These are phyloP conservation scores for Aratinga solstitialis DNA, from an alignment of 2,797 vertebrate genomes.

Conservation along the genomic window DNA sequence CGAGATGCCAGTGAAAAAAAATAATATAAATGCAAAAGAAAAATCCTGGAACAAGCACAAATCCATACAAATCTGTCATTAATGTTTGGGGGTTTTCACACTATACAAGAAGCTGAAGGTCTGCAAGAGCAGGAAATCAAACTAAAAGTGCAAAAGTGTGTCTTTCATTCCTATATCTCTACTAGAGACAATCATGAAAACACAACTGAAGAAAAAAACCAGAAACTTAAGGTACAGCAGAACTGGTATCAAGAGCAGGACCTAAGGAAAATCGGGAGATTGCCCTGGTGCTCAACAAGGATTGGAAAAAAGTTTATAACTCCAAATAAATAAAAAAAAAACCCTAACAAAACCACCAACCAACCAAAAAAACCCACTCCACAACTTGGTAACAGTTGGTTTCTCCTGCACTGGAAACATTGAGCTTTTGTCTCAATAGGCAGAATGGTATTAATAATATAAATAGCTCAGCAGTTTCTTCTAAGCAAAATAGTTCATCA, in stretches of 20 bases:
- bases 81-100: fast-evolving
- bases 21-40: neutral
- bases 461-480: neutral
- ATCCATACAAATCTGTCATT: neutral
- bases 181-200: neutral
- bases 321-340: neutral
- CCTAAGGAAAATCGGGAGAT: neutral
- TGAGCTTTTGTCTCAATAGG: neutral
- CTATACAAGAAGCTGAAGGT: neutral
- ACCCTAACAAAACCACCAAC: too few species aligned
- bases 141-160: neutral
- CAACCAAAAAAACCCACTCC: neutral
- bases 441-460: neutral
- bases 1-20: neutral
- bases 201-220: neutral
- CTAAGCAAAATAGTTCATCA: neutral
- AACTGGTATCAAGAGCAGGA: neutral
- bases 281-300: neutral
- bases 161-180: neutral
- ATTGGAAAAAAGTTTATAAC: neutral
- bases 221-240: neutral
- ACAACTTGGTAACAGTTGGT: fast-evolving
- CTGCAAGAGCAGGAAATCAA: neutral
- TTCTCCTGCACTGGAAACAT: neutral
- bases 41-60: neutral